phyloP scores from a whole-genome alignment of 2,888 invertebrate genomes.

The Sphinx pinastri region DNA sequence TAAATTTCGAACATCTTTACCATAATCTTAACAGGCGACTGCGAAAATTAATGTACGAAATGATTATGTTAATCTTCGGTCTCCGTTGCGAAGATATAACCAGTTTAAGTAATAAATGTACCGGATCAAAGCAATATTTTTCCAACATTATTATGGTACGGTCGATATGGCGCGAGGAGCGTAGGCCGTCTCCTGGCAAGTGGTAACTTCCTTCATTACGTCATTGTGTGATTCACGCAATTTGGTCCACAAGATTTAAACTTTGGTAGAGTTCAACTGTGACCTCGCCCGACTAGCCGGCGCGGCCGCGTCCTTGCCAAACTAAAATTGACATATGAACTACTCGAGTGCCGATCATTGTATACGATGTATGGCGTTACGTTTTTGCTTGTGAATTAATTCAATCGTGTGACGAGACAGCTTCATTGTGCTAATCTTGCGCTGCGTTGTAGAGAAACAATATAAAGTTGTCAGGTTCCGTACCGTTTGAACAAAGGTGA shows the following conservation, averaged over 20 bases:
- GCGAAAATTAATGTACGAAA: conserved; percentile 48
- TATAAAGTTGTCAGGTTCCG: conserved; percentile 51
- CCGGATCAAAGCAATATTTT: conserved; percentile 62
- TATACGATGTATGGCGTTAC: not conserved
- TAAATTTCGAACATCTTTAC: not conserved
- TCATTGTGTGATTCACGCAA: conserved; percentile 75
- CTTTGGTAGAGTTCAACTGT: conserved; percentile 55
- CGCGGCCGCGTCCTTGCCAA: conserved; percentile 55
- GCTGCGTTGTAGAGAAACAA: conserved; percentile 37
- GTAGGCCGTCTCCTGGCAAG: conserved; percentile 71
- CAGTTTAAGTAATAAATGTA: conserved; percentile 53
- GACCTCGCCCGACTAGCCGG: conserved; percentile 54
- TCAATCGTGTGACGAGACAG: not conserved
- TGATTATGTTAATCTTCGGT: conserved; percentile 54
- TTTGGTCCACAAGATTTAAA: conserved; percentile 58
- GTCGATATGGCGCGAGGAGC: conserved; percentile 59
- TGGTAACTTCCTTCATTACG: conserved; percentile 79
- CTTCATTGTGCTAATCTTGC: not conserved
- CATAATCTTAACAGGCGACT: conserved; percentile 33
- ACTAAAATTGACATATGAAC: conserved; percentile 47
- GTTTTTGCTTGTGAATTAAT: conserved; percentile 7
- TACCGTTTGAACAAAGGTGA: conserved; percentile 53
- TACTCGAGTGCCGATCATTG: conserved; percentile 31
- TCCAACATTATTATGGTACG: conserved; percentile 55
- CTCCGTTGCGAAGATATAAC: conserved; percentile 51